phyloP scores from a whole-genome alignment of 2,797 vertebrate species.

The Leptoclinus maculatus region DNA sequence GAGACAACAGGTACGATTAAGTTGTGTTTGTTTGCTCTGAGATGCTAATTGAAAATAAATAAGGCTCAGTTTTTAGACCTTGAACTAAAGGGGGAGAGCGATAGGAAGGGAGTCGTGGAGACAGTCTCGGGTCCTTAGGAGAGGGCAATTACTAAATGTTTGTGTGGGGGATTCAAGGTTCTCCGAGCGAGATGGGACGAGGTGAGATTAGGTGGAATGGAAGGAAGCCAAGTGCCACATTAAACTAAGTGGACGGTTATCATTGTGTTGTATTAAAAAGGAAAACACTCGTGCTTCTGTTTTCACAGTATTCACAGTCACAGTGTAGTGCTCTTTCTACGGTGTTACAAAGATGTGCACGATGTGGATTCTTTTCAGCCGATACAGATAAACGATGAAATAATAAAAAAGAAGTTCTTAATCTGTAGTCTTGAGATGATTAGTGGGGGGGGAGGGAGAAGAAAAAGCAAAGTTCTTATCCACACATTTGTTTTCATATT shows the following conservation, averaged over 20 bases:
- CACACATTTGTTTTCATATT: neutral
- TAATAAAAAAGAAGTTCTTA: neutral
- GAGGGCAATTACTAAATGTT: conserved; percentile 66
- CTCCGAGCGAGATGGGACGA: conserved; percentile 45
- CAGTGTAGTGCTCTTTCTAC: neutral
- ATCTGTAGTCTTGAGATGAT: neutral
- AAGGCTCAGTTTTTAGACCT: conserved; percentile 28
- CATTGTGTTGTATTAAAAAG: conserved; percentile 38
- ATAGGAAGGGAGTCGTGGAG: conserved; percentile 30
- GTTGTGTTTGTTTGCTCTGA: conserved; percentile 39
- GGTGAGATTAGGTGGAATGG: conserved; percentile 59
- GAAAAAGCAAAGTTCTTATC: neutral
- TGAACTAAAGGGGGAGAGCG: conserved; percentile 5
- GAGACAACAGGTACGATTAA: conserved; percentile 54
- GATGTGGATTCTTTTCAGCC: neutral
- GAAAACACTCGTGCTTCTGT: neutral
- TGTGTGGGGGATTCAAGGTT: conserved; percentile 54
- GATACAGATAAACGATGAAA: neutral
- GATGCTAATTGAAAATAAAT: conserved; percentile 63
- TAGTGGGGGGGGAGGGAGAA: neutral
- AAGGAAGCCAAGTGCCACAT: conserved; percentile 62
- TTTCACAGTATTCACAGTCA: neutral
- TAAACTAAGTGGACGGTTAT: conserved; percentile 62
- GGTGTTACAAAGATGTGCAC: neutral
- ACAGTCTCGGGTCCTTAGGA: conserved; percentile 26